Conservation (phyloP, 2,113 vertebrate genomes). For the Gavia stellata region DNA sequence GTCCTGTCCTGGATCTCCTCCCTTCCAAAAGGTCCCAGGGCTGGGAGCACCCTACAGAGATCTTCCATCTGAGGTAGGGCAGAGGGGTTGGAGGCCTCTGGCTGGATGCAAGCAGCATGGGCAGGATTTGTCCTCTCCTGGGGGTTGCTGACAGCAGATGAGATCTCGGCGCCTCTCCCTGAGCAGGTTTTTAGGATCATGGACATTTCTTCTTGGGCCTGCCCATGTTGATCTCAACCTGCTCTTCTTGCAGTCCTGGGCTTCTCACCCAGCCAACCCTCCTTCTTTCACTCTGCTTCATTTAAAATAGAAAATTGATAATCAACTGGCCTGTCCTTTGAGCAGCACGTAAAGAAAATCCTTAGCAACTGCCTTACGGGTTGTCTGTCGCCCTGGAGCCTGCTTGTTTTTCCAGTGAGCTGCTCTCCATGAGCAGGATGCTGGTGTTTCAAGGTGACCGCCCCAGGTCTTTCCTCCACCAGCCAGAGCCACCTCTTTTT, state of each 20-base stretch:
- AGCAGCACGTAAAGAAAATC: not conserved
- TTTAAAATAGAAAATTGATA: not conserved
- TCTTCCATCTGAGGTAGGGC: not conserved
- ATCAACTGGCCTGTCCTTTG: not conserved
- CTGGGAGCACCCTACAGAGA: not conserved
- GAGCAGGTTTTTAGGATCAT: not conserved
- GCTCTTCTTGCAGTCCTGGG: accelerated
- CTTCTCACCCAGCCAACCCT: not conserved
- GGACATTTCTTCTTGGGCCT: not conserved
- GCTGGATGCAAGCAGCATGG: accelerated
- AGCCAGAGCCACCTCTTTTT: not conserved
- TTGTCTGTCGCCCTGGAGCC: not conserved
- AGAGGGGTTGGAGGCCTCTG: not conserved
- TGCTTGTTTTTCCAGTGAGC: not conserved
- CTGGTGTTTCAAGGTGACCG: accelerated
- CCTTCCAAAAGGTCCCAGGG: not conserved
- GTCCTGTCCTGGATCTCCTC: not conserved
- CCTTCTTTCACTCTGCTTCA: not conserved
- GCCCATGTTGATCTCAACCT: not conserved
- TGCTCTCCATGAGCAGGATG: not conserved
- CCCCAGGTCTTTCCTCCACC: not conserved
- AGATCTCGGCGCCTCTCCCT: accelerated
- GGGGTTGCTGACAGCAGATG: not conserved
- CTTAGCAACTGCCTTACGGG: not conserved
- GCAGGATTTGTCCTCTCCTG: not conserved